phyloP scores from a whole-genome alignment of 2,888 invertebrate species.

The Nephrotoma appendiculata region DNA sequence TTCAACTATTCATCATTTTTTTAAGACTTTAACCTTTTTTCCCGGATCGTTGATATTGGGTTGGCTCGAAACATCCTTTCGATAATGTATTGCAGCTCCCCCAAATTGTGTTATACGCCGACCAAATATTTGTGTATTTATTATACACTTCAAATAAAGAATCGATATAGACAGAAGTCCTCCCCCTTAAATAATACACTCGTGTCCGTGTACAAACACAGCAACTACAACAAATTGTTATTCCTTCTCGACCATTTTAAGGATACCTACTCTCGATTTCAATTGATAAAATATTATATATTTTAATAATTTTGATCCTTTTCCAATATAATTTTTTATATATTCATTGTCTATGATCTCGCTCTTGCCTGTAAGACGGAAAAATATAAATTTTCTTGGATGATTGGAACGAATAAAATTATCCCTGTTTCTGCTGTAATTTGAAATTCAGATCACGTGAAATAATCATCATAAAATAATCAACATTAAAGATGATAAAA shows the following conservation, averaged over 20 bases:
- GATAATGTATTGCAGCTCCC: neutral
- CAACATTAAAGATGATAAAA: neutral
- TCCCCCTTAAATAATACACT: neutral
- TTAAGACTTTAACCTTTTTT: neutral
- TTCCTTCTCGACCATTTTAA: neutral
- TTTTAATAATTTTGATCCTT: neutral
- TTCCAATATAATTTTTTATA: neutral
- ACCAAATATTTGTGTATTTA: neutral
- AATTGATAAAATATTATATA: neutral
- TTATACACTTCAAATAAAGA: neutral
- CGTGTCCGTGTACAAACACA: neutral
- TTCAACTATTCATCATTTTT: neutral
- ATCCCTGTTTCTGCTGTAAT: neutral
- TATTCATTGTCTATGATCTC: neutral
- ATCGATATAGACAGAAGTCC: neutral
- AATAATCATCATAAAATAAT: neutral
- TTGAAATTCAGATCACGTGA: neutral
- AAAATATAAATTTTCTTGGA: neutral
- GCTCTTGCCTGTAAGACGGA: neutral
- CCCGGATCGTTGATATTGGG: neutral
- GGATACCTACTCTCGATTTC: neutral
- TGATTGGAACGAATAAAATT: neutral
- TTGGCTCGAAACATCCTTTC: neutral
- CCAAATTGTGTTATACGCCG: neutral
- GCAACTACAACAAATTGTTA: neutral